These are phyloP conservation scores for Biston stratarius DNA, from an alignment of 2,888 invertebrate species.

Conservation along the genomic window DNA sequence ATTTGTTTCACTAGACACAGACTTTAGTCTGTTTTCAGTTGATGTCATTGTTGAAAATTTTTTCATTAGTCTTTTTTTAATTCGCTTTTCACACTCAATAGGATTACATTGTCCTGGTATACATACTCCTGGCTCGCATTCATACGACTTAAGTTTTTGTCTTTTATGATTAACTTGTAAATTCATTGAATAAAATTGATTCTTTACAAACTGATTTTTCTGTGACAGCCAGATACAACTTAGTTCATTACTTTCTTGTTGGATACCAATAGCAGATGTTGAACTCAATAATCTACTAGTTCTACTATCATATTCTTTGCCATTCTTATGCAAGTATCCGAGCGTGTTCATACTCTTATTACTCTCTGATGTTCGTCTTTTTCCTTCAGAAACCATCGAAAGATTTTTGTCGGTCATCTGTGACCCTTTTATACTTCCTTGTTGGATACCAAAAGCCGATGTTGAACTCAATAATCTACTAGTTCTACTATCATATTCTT, in stretches of 20 bases:
- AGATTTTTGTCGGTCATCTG: not conserved
- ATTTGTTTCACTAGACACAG: not conserved
- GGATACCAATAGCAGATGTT: not conserved
- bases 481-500: not conserved
- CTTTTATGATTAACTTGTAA: constrained; percentile 14
- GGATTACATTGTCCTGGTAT: constrained; percentile 56
- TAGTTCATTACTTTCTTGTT: not conserved
- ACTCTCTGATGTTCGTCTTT: not conserved
- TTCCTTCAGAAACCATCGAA: not conserved
- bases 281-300: too few species aligned
- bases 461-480: not conserved
- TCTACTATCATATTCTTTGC: not conserved
- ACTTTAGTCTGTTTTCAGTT: not conserved
- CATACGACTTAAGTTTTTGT: constrained; percentile 48
- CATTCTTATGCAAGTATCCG: not conserved
- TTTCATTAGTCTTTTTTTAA: constrained; percentile 6
- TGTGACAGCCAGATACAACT: not conserved
- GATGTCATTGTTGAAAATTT: not conserved
- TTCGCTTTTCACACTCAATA: constrained; percentile 34
- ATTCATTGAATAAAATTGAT: not conserved
- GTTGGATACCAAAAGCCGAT: not conserved
- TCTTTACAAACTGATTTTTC: not conserved
- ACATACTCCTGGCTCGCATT: constrained; percentile 57
- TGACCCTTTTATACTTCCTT: not conserved
- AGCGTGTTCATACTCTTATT: not conserved